Percentiles rank a stretch among this genome's conserved stretches.
Evolutionary conservation across 2,888 invertebrate species (phyloP).

Genomic region (Camptogramma bilineatum): DNA sequence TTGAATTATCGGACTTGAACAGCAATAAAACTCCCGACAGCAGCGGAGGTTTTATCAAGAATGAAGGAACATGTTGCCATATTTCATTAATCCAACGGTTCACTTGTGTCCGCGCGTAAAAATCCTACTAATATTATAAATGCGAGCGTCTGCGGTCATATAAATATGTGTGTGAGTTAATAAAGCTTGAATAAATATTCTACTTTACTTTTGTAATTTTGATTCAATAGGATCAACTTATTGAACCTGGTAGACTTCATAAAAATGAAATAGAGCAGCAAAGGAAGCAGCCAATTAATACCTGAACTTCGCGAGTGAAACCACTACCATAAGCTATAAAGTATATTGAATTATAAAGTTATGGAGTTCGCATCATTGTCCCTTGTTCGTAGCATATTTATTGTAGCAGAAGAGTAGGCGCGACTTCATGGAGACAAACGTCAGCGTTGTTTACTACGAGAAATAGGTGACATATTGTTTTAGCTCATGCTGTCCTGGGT

Average conservation of each 20-base stretch:
- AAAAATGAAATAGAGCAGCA: background rate
- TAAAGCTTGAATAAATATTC: no score
- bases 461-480: slow-evolving; percentile 46
- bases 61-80: slow-evolving; percentile 77
- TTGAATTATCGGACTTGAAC: slow-evolving; percentile 76
- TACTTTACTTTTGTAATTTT: no score
- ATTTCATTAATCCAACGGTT: slow-evolving; percentile 77
- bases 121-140: slow-evolving; percentile 56
- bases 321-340: background rate
- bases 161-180: no score
- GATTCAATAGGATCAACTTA: no score
- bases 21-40: slow-evolving; percentile 74
- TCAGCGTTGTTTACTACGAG: slow-evolving; percentile 52
- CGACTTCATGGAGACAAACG: slow-evolving; percentile 55
- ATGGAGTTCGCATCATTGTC: slow-evolving; percentile 69
- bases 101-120: slow-evolving; percentile 72
- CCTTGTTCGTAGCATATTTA: slow-evolving; percentile 71
- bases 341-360: slow-evolving; percentile 73
- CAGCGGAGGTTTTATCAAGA: slow-evolving; percentile 78
- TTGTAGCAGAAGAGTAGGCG: slow-evolving; percentile 65
- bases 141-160: background rate
- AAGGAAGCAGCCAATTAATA: background rate
- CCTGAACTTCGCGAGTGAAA: background rate
- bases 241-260: background rate
- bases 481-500: slow-evolving; percentile 20